A percentile compares a stretch with the other conserved stretches of the same genome.
These are phyloP conservation scores for Perca fluviatilis DNA, from an alignment of 2,113 vertebrate genomes.

Conservation along the genomic window DNA sequence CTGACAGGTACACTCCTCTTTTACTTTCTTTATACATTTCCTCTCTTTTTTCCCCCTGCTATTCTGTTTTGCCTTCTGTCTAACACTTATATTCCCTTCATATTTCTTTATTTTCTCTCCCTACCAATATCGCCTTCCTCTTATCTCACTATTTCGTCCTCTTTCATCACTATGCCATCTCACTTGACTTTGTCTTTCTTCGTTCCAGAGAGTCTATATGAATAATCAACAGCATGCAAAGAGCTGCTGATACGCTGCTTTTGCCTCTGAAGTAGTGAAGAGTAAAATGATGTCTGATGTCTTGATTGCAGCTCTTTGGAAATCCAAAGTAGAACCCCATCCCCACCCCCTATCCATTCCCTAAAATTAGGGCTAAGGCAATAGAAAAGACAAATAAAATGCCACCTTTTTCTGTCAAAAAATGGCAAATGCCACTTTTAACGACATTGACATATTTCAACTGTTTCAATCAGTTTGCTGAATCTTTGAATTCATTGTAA, in stretches of 20 bases:
- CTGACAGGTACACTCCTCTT: conserved; percentile 69
- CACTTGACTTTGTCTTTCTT: conserved; percentile 57
- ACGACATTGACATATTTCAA: conserved; percentile 25
- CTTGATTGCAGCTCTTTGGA: conserved; percentile 48
- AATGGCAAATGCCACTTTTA: conserved; percentile 24
- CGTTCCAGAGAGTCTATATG: conserved; percentile 56
- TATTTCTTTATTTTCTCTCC: conserved; percentile 47
- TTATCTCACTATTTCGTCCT: conserved; percentile 71
- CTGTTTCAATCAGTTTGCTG: conserved; percentile 17
- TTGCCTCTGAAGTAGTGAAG: conserved; percentile 68
- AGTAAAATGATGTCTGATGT: conserved; percentile 50
- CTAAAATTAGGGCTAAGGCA: no score
- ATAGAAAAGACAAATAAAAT: background rate
- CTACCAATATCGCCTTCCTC: conserved; percentile 56
- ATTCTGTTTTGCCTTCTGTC: conserved; percentile 36
- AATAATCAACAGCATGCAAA: conserved; percentile 69
- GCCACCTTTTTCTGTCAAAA: conserved; percentile 11
- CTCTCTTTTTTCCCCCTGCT: conserved; percentile 12
- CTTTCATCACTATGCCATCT: conserved; percentile 77
- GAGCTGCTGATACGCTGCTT: conserved; percentile 48
- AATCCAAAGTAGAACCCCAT: conserved; percentile 24
- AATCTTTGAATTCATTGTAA: conserved; percentile 20
- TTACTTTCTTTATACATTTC: conserved; percentile 40
- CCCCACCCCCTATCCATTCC: no score
- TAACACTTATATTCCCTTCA: conserved; percentile 7